Base-by-base conservation (phyloP, 92 coral and sea anemone species). In the Actinernus sp. region DNA sequence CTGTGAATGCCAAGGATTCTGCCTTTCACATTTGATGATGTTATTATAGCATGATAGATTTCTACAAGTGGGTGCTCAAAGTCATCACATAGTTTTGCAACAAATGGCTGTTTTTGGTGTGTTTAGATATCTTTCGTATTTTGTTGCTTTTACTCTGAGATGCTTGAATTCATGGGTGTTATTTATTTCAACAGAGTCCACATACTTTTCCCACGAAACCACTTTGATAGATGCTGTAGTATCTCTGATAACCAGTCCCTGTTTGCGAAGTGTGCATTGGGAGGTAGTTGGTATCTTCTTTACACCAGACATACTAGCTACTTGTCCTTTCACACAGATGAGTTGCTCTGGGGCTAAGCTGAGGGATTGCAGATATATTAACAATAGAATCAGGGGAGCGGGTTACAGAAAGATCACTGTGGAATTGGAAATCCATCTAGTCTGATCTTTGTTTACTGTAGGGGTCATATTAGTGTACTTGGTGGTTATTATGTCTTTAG, bases 1-100 rank as follows among this genome's bases (percentile, higher is more conserved):
- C n/a, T n/a, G n/a, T n/a, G n/a, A n/a, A n/a, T n/a, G n/a, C n/a
- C n/a, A n/a, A n/a, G n/a, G n/a, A n/a, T n/a, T n/a, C n/a, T n/a
- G n/a, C n/a, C n/a, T n/a, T n/a, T n/a, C n/a, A n/a, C n/a, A n/a
- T n/a, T n/a, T n/a, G n/a, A n/a, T n/a, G n/a, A n/a, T n/a, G n/a
- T n/a, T 17, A 34, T n/a, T n/a, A 30, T 39, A 12, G 51, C 55
- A 18, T 71, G 67, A 27, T 71, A 67, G 10, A 58, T 43, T 26
- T 32, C 47, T 12, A 60, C 79, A 16, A 71, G 23, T 17, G 61
- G 48, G 20, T 38, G 47, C 25, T 37, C 50, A 41, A 67, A 67
- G 0, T 23, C 44, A 19, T 51, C 63, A 27, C 22, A 31, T 32
- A 38, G 27, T 16, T n/a, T 21, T 10, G 25, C 38, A 16, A 14